Evolutionary conservation across 2,797 vertebrate genomes (phyloP).

Genomic region (Gadopsis marmoratus): DNA sequence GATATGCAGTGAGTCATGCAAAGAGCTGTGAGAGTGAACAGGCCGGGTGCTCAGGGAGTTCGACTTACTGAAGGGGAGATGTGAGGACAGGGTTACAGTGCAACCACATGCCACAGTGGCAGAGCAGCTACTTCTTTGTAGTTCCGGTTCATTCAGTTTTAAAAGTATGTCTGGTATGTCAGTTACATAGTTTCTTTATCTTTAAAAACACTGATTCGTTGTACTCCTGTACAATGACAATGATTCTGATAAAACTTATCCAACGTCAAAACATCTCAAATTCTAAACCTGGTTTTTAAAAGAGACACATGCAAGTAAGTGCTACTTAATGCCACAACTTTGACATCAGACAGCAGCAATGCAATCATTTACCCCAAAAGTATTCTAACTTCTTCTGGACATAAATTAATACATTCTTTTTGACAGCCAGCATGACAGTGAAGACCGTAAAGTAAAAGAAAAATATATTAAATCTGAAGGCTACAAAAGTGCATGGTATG

Average conservation of each 20-base stretch:
- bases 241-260: constrained; percentile 49
- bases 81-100: constrained; percentile 48
- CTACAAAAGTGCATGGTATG: not conserved
- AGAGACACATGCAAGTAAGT: constrained; percentile 46
- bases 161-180: constrained; percentile 2
- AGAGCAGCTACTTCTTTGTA: constrained; percentile 26
- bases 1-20: constrained; percentile 77
- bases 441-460: not conserved
- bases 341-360: constrained; percentile 26
- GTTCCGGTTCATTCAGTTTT: constrained; percentile 8
- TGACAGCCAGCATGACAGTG: constrained; percentile 8
- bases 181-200: no score
- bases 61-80: constrained; percentile 46
- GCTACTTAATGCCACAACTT: constrained; percentile 5
- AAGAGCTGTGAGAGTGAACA: constrained; percentile 67
- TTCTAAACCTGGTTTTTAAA: constrained; percentile 56
- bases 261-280: constrained; percentile 43
- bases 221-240: no score
- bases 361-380: constrained; percentile 21
- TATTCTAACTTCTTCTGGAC: not conserved
- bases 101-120: constrained; percentile 65
- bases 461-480: not conserved
- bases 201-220: no score
- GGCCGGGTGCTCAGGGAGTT: constrained; percentile 58
- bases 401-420: not conserved